phyloP scores from a whole-genome alignment of 2,113 vertebrate species.

The Dryoscopus gambensis region DNA sequence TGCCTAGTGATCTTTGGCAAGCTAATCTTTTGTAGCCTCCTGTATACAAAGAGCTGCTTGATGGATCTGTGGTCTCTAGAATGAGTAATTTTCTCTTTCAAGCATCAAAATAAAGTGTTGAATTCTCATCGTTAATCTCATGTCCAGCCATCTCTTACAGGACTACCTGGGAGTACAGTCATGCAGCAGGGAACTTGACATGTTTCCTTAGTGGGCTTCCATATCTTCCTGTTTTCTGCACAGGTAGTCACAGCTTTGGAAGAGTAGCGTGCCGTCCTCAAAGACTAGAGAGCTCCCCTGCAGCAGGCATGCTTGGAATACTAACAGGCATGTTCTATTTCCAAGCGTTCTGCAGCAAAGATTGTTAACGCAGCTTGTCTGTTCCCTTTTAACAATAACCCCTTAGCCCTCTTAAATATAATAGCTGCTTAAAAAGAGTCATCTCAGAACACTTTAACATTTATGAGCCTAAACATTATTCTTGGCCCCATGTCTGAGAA shows the following conservation, averaged over 20 bases:
- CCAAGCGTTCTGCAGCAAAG: not conserved
- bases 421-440: not conserved
- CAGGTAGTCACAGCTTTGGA: not conserved
- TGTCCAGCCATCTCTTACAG: not conserved
- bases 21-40: not conserved
- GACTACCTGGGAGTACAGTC: not conserved
- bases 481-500: not conserved
- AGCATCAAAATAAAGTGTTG: not conserved
- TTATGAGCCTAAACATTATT: slow-evolving; percentile 2
- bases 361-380: not conserved
- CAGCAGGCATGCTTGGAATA: not conserved
- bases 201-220: not conserved
- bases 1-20: not conserved
- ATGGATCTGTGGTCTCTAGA: not conserved
- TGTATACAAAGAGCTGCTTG: not conserved
- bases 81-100: not conserved
- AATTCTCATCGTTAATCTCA: not conserved
- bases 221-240: not conserved
- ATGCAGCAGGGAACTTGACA: not conserved
- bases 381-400: not conserved
- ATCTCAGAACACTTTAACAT: not conserved
- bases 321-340: not conserved
- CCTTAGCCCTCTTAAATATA: not conserved
- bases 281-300: not conserved
- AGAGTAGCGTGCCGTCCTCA: not conserved